Conservation (phyloP, 2,797 vertebrate genomes). For the Oreochromis grahami region DNA sequence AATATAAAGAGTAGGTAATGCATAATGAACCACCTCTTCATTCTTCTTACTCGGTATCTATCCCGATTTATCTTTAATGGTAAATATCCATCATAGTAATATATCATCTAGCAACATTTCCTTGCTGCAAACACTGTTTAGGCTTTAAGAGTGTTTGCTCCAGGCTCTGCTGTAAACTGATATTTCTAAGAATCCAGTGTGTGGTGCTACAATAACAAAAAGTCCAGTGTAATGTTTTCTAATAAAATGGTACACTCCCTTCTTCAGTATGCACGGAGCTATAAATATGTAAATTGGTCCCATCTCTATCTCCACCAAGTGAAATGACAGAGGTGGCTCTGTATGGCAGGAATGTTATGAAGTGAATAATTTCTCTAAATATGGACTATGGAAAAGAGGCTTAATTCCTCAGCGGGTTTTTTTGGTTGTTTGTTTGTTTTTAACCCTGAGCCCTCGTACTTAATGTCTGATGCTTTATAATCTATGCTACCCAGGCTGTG, state of each 20-base stretch:
- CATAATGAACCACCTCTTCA: neutral
- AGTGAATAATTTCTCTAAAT: neutral
- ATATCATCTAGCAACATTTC: neutral
- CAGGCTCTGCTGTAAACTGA: neutral
- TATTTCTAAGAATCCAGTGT: neutral
- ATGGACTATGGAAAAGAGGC: neutral
- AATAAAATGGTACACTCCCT: neutral
- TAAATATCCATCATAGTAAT: neutral
- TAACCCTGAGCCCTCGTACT: neutral
- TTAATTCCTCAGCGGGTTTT: neutral
- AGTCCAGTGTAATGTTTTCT: neutral
- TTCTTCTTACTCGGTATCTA: neutral
- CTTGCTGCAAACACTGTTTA: neutral
- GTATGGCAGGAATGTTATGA: neutral
- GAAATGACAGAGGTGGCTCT: neutral
- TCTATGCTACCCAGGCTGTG: neutral
- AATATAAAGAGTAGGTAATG: neutral
- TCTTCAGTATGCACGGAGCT: neutral
- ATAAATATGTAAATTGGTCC: neutral
- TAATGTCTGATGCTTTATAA: neutral
- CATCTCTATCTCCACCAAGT: neutral
- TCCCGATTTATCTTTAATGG: neutral
- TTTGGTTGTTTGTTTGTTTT: neutral
- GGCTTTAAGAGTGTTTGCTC: neutral
- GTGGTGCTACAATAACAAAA: neutral